phyloP scores from a whole-genome alignment of 2,888 invertebrate genomes.

The Lamellibrachia satsuma region DNA sequence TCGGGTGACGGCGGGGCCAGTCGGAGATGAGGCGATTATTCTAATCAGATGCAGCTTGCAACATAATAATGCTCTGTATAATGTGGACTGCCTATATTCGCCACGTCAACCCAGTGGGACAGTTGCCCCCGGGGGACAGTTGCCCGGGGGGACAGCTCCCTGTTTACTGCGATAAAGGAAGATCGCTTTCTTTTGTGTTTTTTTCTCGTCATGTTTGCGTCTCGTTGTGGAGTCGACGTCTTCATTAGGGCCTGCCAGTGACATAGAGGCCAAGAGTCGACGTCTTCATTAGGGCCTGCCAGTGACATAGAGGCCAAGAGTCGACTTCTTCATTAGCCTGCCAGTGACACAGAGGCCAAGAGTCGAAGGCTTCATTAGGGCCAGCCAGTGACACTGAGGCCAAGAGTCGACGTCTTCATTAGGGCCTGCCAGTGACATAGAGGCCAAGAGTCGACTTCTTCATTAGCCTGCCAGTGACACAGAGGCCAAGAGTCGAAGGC shows the following conservation, averaged over 20 bases:
- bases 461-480: too few relatives aligned
- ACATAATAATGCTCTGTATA: neutral
- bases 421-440: too few relatives aligned
- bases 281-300: too few relatives aligned
- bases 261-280: neutral
- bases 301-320: too few relatives aligned
- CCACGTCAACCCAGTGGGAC: neutral
- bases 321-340: too few relatives aligned
- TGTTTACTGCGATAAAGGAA: neutral
- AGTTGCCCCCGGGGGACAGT: neutral
- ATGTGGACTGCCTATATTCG: neutral
- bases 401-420: neutral
- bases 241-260: neutral
- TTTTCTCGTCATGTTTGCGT: neutral
- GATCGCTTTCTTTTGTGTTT: neutral
- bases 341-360: neutral
- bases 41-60: slow-evolving; percentile 1
- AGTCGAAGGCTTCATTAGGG: neutral
- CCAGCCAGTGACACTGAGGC: neutral
- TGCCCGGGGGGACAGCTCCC: neutral
- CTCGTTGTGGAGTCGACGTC: neutral
- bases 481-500: neutral
- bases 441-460: too few relatives aligned
- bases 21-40: neutral
- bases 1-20: neutral